Base-by-base conservation (phyloP, 2,888 invertebrate species). In the Chydorus sphaericus region DNA sequence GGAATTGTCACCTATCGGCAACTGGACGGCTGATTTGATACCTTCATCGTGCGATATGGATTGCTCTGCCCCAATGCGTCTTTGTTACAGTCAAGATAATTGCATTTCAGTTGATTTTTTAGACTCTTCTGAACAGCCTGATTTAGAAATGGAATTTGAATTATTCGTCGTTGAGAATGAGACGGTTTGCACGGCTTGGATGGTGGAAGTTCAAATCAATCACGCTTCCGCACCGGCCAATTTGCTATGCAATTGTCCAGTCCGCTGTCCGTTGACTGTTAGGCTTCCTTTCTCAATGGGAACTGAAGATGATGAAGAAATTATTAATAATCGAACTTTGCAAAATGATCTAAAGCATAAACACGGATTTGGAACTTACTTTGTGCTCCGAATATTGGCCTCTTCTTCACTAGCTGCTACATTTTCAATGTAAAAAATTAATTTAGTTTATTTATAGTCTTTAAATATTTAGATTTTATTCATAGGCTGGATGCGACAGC, bases 371-470 rank as follows among this genome's bases (percentile, higher is more conserved):
- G 87, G 87, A 79, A 76, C 84, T 59, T 90, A 91, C 67, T 87
- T 90, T 67, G 70, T 81, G 54, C 66, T 90, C 59, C 74, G 88
- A 65, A 82, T 90, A 62, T 71, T 87, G 63, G 88, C 83, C 1
- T 86, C 85, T 31, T 82, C 86, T 5, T 83, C 85, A 79, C 73
- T 85, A 65, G 82, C 85, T 5, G 87, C 87, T 29, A 83, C 85
- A n/a, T 84, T 88, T 1, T 87, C 86, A 11, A 83, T 91, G 56
- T 44, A 7, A 20, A 7, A 26, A 20, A 18, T 2, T 16, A 10
- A n/a, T 2, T 4, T 16, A 4, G 2, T 7, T 5, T 38, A 11
- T 38, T 39, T 10, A 39, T 39, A 6, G 10, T 4, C 8, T 18
- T 18, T 16, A 3, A 16, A 39, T 4, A 4, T 38, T 16, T 39